Conservation (phyloP, 2,113 vertebrate species). For the Blennius ocellaris region DNA sequence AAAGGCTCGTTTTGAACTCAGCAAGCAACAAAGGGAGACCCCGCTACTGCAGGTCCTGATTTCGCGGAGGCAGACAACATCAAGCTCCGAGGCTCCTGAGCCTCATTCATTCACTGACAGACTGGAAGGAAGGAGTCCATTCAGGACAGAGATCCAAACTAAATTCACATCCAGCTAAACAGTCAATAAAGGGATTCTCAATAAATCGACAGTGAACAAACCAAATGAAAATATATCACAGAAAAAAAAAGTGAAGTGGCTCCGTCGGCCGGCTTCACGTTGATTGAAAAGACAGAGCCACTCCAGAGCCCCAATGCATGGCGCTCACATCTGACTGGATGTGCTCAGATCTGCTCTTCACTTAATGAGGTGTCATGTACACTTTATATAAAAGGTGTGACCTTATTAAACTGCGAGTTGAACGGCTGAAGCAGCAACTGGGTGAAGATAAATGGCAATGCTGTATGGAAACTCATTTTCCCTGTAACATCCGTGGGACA, state of each 20-base stretch:
- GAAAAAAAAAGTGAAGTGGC: too few relatives aligned
- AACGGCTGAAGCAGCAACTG: constrained; percentile 54
- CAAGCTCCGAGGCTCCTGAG: constrained; percentile 35
- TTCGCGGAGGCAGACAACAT: constrained; percentile 51
- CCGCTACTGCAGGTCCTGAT: constrained; percentile 40
- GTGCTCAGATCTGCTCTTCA: constrained; percentile 45
- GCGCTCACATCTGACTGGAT: constrained; percentile 40
- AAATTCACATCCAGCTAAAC: constrained; percentile 36
- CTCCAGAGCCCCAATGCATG: constrained; percentile 24
- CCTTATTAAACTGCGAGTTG: constrained; percentile 78
- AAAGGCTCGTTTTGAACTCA: constrained; percentile 79
- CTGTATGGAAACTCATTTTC: constrained; percentile 34
- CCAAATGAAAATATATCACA: too few relatives aligned
- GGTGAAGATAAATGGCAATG: constrained; percentile 53
- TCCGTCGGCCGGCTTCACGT: too few relatives aligned
- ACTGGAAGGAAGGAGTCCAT: constrained; percentile 43
- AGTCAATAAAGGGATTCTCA: too few relatives aligned
- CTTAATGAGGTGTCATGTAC: constrained; percentile 81
- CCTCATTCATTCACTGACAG: constrained; percentile 45
- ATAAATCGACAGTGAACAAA: too few relatives aligned
- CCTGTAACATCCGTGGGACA: constrained; percentile 22
- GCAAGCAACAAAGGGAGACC: constrained; percentile 76
- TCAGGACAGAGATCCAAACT: constrained; percentile 25
- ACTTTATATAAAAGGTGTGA: constrained; percentile 78
- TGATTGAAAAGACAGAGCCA: constrained; percentile 21